Evolutionary conservation across 64 coral and sea anemone species (phyloP).

Genomic region (Porites lutea): DNA sequence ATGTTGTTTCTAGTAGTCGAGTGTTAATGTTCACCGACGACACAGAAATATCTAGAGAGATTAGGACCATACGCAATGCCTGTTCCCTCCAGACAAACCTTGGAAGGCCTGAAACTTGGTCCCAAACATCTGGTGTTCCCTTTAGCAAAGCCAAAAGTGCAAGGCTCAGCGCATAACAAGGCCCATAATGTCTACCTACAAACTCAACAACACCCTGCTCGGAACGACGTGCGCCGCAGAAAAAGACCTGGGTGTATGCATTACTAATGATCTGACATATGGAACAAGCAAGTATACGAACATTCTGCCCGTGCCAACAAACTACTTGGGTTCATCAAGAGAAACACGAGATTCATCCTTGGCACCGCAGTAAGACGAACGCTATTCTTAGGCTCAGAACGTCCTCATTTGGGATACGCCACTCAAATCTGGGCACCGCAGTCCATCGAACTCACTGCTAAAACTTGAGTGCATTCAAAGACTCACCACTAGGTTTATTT

Average conservation of each 20-base stretch:
- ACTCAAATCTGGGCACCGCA: too few species aligned
- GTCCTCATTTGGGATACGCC: too few species aligned
- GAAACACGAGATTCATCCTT: too few species aligned
- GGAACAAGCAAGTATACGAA: too few species aligned
- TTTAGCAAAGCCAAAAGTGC: not conserved
- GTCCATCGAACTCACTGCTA: too few species aligned
- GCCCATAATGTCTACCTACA: not conserved
- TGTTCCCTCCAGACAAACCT: not conserved
- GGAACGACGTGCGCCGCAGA: not conserved
- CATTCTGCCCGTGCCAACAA: too few species aligned
- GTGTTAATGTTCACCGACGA: not conserved
- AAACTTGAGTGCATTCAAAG: too few species aligned
- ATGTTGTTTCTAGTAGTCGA: not conserved
- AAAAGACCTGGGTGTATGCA: slow-evolving; percentile 24
- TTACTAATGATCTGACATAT: slow-evolving; percentile 29
- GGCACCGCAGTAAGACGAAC: too few species aligned
- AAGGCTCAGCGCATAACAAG: not conserved
- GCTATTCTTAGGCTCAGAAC: too few species aligned
- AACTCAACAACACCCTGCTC: not conserved
- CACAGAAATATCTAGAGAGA: not conserved
- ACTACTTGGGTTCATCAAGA: too few species aligned
- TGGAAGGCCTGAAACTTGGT: not conserved
- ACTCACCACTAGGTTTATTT: too few species aligned
- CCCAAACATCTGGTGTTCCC: not conserved
- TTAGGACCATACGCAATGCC: not conserved